Conservation (phyloP, 1,140 invertebrate species). For the Bombus superbus region DNA sequence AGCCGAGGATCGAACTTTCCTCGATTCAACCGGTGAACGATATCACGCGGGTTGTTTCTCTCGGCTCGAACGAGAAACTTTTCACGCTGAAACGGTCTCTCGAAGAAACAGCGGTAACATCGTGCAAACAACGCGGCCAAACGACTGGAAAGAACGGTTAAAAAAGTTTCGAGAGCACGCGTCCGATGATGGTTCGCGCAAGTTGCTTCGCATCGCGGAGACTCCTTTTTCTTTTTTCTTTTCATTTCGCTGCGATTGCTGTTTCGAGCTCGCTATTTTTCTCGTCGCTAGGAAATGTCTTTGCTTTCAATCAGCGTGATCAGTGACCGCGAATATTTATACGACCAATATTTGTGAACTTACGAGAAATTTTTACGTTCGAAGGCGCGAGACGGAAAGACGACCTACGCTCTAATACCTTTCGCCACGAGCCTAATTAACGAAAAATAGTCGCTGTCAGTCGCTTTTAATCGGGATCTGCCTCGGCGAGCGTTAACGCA, state of each 20-base stretch:
- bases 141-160: background rate
- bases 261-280: no score
- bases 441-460: no score
- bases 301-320: no score
- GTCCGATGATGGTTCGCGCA: background rate
- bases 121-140: background rate
- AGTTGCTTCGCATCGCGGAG: background rate
- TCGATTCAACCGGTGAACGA: conserved; percentile 18
- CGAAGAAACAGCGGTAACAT: background rate
- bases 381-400: no score
- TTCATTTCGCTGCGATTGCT: background rate
- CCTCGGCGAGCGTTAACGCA: background rate
- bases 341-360: no score
- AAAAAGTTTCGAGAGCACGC: background rate
- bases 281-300: no score
- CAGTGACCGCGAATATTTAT: no score
- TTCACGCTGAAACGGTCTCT: background rate
- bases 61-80: background rate
- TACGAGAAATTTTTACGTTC: no score
- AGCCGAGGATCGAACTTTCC: background rate
- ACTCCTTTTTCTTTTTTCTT: background rate
- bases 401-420: no score
- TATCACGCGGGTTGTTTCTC: background rate
- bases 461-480: no score
- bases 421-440: no score